phyloP scores from a whole-genome alignment of 1,140 invertebrate species.

The Drosophila santomea region DNA sequence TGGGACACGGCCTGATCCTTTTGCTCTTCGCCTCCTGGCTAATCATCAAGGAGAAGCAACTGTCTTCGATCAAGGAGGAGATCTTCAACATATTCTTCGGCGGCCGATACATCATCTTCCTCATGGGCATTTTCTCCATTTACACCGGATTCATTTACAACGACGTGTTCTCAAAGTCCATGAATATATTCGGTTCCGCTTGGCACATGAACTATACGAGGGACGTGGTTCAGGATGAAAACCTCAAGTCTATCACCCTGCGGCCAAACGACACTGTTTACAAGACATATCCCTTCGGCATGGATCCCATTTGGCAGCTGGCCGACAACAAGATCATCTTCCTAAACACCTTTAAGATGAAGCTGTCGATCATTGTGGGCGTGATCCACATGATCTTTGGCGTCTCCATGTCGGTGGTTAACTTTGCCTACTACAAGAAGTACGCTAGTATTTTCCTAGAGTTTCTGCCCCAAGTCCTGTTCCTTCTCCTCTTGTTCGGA shows the following conservation, averaged over 20 bases:
- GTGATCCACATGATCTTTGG: conserved; percentile 99
- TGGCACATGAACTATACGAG: conserved; percentile 87
- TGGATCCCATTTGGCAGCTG: conserved; percentile 96
- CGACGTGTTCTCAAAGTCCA: conserved; percentile 92
- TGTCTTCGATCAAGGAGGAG: conserved; percentile 86
- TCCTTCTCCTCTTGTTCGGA: conserved; percentile 95
- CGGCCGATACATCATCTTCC: conserved; percentile 92
- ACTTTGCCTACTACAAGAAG: conserved; percentile 94
- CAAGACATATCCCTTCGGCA: conserved; percentile 91
- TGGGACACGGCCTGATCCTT: conserved; percentile 95
- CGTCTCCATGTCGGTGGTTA: conserved; percentile 93
- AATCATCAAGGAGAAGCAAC: conserved; percentile 88
- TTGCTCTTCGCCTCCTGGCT: conserved; percentile 91
- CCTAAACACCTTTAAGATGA: conserved; percentile 99
- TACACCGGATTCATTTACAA: conserved; percentile 95
- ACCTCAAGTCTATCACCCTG: conserved; percentile 75
- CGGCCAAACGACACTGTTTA: conserved; percentile 86
- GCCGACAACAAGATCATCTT: conserved; percentile 98
- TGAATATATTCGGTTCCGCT: conserved; percentile 92
- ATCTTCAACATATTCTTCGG: conserved; percentile 94
- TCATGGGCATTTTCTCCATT: conserved; percentile 94
- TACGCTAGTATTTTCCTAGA: conserved; percentile 93
- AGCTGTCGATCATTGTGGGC: conserved; percentile 97
- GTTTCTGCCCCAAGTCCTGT: conserved; percentile 97
- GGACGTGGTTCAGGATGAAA: conserved; percentile 58